Evolutionary conservation across 2,888 invertebrate genomes (phyloP), one percentile per base, ranked within the genome.

Genomic region (Heteromurus nitidus): DNA sequence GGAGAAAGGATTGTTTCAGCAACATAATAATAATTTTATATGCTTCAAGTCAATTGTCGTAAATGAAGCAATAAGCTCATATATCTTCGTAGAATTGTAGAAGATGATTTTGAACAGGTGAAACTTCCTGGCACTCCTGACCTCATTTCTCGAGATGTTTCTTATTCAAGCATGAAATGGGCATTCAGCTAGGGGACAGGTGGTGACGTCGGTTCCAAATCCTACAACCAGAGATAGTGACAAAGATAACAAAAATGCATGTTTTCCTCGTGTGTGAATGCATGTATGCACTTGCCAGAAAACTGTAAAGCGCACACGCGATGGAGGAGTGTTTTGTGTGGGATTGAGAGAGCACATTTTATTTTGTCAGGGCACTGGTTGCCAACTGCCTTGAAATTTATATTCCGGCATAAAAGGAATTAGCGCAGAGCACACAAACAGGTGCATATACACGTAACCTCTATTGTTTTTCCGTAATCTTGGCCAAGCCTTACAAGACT

Each of bases 391-490:
- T 26, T 55, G 22, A 55, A 20, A 36, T 5, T 69, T 69, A 55
- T 31, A 53, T 16, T 36, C 55, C 36, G 55, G 31, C 55, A 53
- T 36, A 26, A 7, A n/a, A n/a, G n/a, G n/a, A n/a, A n/a, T n/a
- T n/a, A n/a, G n/a, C 30, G 55, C 31, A 36, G 69, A 26, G 69
- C 69, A 70, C 69, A 70, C 69, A 36, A 28, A 22, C 16, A 55
- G 7, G 36, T 9, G 42, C 36, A 13, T n/a, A 47, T 31, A 70
- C 13, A 72, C 44, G 60, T 60, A 72, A 72, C 60, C 70, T 60
- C 60, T 18, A 44, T 60, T 72, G 44, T 72, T 60, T 58, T 47
- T 36, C 55, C 3, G 22, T 22, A 20, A 11, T 47, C n/a, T 47
- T n/a, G 7, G 22, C 50, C 2, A 18, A 50, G 50, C 9, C 50